phyloP scores from a whole-genome alignment of 2,888 invertebrate genomes.

The Anoplius nigerrimus region DNA sequence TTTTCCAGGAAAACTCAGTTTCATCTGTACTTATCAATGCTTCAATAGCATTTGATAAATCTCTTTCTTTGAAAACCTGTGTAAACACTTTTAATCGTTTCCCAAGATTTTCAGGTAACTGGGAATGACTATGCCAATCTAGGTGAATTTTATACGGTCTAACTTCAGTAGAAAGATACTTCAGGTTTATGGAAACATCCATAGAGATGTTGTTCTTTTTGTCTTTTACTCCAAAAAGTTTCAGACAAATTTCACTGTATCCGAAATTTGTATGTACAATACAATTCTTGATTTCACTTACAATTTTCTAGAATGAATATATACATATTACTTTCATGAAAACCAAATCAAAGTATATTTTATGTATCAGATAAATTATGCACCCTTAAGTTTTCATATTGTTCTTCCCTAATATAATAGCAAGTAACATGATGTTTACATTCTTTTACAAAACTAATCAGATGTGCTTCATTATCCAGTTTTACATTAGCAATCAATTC shows the following conservation, averaged over 20 bases:
- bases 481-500: conserved; percentile 42
- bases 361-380: neutral
- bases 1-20: conserved; percentile 45
- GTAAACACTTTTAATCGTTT: conserved; percentile 32
- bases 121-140: conserved; percentile 22
- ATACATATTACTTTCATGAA: neutral
- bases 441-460: conserved; percentile 46
- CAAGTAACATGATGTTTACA: conserved; percentile 54
- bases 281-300: conserved; percentile 32
- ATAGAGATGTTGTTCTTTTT: conserved; percentile 25
- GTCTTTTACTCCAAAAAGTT: conserved; percentile 39
- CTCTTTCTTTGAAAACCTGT: conserved; percentile 39
- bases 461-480: conserved; percentile 23
- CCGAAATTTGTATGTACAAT: conserved; percentile 42
- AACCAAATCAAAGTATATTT: neutral
- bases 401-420: conserved; percentile 42
- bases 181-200: conserved; percentile 45
- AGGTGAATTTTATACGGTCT: conserved; percentile 38
- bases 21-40: conserved; percentile 18
- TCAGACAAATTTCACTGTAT: conserved; percentile 43
- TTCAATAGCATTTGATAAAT: conserved; percentile 45
- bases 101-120: conserved; percentile 4
- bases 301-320: conserved; percentile 39
- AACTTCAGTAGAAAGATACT: conserved; percentile 44
- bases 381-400: conserved; percentile 50